These are phyloP conservation scores for Erythrocercus mccallii DNA, from an alignment of 2,113 vertebrate genomes.

Conservation along the genomic window DNA sequence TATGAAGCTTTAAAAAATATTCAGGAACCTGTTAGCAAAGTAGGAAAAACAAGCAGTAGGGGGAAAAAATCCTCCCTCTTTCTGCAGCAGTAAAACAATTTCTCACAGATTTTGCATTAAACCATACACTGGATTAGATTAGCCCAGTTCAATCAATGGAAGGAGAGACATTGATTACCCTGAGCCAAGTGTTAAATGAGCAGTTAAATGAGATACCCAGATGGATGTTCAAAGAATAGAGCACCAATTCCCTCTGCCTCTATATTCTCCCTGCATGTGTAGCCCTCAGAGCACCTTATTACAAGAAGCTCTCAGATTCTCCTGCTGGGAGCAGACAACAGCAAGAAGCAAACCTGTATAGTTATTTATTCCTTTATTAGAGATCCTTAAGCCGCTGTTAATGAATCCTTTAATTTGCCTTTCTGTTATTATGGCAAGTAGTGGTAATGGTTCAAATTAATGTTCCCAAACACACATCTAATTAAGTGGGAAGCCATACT, in stretches of 20 bases:
- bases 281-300: neutral
- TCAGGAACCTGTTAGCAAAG: neutral
- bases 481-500: conserved; percentile 28
- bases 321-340: conserved; percentile 1
- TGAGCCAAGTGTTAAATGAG: neutral
- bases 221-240: neutral
- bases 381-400: neutral
- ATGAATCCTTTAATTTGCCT: neutral
- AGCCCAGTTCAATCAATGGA: neutral
- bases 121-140: conserved; percentile 25
- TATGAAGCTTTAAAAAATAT: neutral
- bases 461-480: neutral
- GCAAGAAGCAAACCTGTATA: neutral
- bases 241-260: neutral
- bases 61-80: neutral
- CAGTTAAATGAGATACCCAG: neutral
- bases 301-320: neutral
- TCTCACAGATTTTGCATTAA: conserved; percentile 19
- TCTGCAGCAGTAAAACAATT: neutral
- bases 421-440: neutral
- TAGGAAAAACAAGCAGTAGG: neutral
- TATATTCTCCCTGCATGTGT: neutral
- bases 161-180: neutral
- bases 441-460: conserved; percentile 5
- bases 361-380: conserved; percentile 20